Evolutionary conservation across 2,888 invertebrate species (phyloP), one percentile per base, ranked within the genome.

Genomic region (Aporophyla nigra): DNA sequence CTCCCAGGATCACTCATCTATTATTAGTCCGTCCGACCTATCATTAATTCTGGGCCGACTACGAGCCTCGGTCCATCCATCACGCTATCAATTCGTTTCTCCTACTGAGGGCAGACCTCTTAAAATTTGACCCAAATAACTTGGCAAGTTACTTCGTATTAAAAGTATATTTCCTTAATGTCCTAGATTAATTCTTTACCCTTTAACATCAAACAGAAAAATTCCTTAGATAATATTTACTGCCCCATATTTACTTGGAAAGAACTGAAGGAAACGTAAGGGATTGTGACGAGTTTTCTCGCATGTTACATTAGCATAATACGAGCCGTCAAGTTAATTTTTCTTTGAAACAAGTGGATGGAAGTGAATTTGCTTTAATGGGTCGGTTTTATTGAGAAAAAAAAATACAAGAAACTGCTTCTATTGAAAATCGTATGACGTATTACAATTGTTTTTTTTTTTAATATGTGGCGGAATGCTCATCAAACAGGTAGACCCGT

Each of bases 31-130:
- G 67, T 66, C 71, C 43, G 33, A 56, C n/a, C 80, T n/a, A 68
- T 40, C 86, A 86, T 88, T 87, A 82, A 88, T 88, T 70, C 82
- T 80, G 74, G 27, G 6, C 10, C 58, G 14, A 70, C 63, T n/a
- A 21, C 59, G 24, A 62, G 58, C 74, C 54, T 49, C 51, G 74
- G 68, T 76, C 71, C 76, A 87, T 89, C 83, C 78, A 87, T 88
- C 89, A 87, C 70, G 80, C 74, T 72, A 87, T 89, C 87, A 87
- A 86, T 89, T 78, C 75, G 67, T 71, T 77, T 67, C 65, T 56
- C 24, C 33, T 43, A 58, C 53, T 61, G 54, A 14, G 12, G 33
- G 58, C 54, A 72, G 73, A 71, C 58, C 66, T 72, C 79, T 71
- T 71, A 56, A 73, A 77, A 68, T 61, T 74, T 70, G 78, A 75